Evolutionary conservation across 2,113 vertebrate genomes (phyloP), one percentile per base, ranked within the genome.

Genomic region (Triplophysa siluroides): DNA sequence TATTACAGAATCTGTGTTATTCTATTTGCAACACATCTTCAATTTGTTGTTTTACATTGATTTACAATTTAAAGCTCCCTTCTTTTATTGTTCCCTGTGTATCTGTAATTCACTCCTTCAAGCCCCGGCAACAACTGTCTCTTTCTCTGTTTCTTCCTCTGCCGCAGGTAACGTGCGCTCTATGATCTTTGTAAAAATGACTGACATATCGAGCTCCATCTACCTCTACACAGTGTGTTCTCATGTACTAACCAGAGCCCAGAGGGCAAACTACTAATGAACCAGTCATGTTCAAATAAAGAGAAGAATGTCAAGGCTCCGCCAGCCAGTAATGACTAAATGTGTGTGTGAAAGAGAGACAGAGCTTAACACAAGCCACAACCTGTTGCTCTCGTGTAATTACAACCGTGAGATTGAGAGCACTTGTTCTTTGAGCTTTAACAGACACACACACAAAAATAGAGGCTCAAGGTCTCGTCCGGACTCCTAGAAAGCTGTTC

Each of bases 201-300:
- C 72, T 62, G 72, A 63, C 72, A 7, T 58, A 75, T 75, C 58
- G 26, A 9, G 61, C 58, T 62, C n/a, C 2, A 62, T 75, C 72
- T 75, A 14, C 38, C 61, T n/a, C 33, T 43, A 58, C 54, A 58
- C 54, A 58, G 19, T 9, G 54, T n/a, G 54, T 58, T 0, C 58
- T 75, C 72, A n/a, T 75, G 72, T 29, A 75, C 72, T 47, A 75
- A 75, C 38, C 21, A 75, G 72, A 75, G 41, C 72, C 72, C 58
- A 62, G 23, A 75, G 58, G 54, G 58, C 38, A 62, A 47, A 62
- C 38, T 29, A 61, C 23, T 63, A 62, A 75, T 47, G 58, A 75
- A 75, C 43, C 38, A 63, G 58, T 47, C 72, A 62, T 45, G 72
- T 47, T 75, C 72, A 62, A 63, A 75, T 75, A 62, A 47, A 75